phyloP scores from a whole-genome alignment of 1,140 invertebrate species.

The Macrotrachela quadricornifera region DNA sequence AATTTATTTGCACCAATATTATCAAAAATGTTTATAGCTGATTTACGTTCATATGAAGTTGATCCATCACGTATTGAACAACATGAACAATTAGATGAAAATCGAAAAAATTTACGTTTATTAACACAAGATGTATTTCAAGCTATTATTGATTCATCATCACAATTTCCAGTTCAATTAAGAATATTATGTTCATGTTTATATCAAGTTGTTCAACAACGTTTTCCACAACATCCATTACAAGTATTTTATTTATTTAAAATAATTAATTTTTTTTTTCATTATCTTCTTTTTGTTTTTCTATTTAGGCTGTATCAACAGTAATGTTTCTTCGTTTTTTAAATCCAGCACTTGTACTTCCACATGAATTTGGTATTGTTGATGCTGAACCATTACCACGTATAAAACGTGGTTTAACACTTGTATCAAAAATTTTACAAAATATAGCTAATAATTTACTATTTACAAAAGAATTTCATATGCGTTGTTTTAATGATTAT shows the following conservation, averaged over 20 bases:
- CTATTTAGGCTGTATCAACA: slow-evolving; percentile 61
- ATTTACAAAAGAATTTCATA: slow-evolving; percentile 92
- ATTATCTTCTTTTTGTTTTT: no score
- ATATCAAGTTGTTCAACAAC: slow-evolving; percentile 50
- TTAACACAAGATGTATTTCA: slow-evolving; percentile 80
- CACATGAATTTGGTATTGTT: slow-evolving; percentile 83
- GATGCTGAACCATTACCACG: slow-evolving; percentile 56
- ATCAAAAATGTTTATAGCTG: slow-evolving; percentile 42
- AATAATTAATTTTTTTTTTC: no score
- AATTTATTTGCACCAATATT: slow-evolving; percentile 66
- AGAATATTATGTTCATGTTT: slow-evolving; percentile 93
- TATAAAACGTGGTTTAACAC: slow-evolving; percentile 67
- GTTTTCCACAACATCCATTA: slow-evolving; percentile 46
- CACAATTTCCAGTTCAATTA: slow-evolving; percentile 68
- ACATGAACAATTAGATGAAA: slow-evolving; percentile 64
- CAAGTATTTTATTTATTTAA: no score
- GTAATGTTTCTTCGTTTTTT: slow-evolving; percentile 89
- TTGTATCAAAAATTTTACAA: slow-evolving; percentile 94
- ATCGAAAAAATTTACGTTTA: slow-evolving; percentile 59
- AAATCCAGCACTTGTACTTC: slow-evolving; percentile 84
- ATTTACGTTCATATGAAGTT: slow-evolving; percentile 50
- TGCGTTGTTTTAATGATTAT: slow-evolving; percentile 89
- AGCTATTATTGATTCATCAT: slow-evolving; percentile 63
- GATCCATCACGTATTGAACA: slow-evolving; percentile 64
- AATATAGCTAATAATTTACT: slow-evolving; percentile 95